These are phyloP conservation scores for Aphelocoma coerulescens DNA, from an alignment of 2,113 vertebrate species.

Conservation along the genomic window DNA sequence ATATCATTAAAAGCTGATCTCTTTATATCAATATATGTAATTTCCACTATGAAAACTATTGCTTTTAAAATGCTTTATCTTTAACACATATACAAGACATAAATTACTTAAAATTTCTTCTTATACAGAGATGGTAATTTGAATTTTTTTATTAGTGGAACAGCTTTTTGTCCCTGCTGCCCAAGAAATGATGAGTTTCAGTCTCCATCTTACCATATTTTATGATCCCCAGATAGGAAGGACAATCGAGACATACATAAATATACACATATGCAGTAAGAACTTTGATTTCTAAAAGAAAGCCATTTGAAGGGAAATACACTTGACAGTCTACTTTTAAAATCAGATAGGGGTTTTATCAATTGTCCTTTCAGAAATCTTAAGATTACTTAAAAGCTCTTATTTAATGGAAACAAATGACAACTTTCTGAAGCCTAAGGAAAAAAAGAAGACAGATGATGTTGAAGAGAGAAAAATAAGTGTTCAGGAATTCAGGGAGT, in stretches of 20 bases:
- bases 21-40: not conserved
- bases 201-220: fast-evolving
- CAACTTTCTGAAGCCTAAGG: not conserved
- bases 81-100: not conserved
- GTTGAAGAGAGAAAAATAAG: not conserved
- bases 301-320: not conserved
- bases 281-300: not conserved
- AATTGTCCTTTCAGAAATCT: not conserved
- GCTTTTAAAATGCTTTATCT: not conserved
- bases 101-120: not conserved
- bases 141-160: not conserved
- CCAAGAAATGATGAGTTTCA: not conserved
- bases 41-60: not conserved
- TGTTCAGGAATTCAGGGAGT: not conserved
- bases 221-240: not conserved
- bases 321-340: not conserved
- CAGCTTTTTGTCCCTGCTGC: not conserved
- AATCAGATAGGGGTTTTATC: not conserved
- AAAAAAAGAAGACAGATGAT: not conserved
- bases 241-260: not conserved
- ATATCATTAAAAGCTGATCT: not conserved
- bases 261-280: not conserved
- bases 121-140: not conserved
- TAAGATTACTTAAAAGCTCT: not conserved
- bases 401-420: not conserved